Percentiles rank a stretch among this genome's conserved stretches.
Conservation (phyloP, 2,888 invertebrate genomes). For the Eristalis tenax region DNA sequence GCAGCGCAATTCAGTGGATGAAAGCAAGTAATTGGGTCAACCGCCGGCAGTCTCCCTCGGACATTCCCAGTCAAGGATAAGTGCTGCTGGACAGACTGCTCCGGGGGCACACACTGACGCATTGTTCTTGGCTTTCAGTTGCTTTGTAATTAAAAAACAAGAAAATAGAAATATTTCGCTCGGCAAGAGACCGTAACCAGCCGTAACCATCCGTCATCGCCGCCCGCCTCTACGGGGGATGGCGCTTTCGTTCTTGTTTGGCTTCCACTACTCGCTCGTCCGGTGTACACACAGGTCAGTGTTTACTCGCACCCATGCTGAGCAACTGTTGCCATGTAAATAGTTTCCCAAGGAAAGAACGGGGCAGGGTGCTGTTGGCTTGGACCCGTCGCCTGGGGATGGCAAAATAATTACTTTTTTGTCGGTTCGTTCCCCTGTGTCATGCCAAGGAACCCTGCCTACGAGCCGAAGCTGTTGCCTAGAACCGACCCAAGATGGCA, state of each 20-base stretch:
- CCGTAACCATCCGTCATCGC: neutral
- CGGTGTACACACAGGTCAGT: slow-evolving; percentile 5
- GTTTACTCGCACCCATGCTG: slow-evolving; percentile 18
- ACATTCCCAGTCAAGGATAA: neutral
- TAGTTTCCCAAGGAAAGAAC: slow-evolving; percentile 7
- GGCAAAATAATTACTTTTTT: slow-evolving; percentile 69
- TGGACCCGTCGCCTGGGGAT: slow-evolving; percentile 20
- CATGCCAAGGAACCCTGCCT: slow-evolving; percentile 12
- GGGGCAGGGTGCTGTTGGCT: no score
- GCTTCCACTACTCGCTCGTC: neutral
- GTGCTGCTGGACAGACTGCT: slow-evolving; percentile 19
- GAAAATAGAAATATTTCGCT: neutral
- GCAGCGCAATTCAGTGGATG: neutral
- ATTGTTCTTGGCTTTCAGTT: slow-evolving; percentile 12
- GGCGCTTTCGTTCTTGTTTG: slow-evolving; percentile 5
- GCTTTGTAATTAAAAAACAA: slow-evolving; percentile 33
- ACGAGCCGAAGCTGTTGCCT: neutral
- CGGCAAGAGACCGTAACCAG: neutral
- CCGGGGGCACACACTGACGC: slow-evolving; percentile 14
- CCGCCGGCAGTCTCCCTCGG: neutral
- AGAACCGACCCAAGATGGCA: slow-evolving; percentile 8
- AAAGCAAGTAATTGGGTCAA: slow-evolving; percentile 29
- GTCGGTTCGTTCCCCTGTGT: slow-evolving; percentile 39
- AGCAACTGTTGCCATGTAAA: slow-evolving; percentile 37
- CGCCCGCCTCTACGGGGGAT: neutral